phyloP scores from a whole-genome alignment of 2,888 invertebrate species.

The Drosophila fulvimacula region DNA sequence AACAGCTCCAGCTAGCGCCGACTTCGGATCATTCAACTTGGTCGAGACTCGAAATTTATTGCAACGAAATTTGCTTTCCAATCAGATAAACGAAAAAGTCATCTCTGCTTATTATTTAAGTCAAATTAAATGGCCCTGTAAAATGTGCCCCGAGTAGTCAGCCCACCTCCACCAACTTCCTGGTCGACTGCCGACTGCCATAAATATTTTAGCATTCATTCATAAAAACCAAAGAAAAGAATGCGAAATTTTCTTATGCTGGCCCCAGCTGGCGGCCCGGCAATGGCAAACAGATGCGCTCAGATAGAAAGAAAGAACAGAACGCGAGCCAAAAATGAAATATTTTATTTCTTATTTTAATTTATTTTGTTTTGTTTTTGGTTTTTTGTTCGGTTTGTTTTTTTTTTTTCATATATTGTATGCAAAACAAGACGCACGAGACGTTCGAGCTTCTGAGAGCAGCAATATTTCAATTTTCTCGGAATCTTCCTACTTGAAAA shows the following conservation, averaged over 20 bases:
- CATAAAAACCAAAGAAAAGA: conserved; percentile 59
- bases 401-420: conserved; percentile 44
- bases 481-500: conserved; percentile 26
- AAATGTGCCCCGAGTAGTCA: conserved; percentile 19
- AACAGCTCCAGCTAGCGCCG: not conserved
- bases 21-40: conserved; percentile 63
- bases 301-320: conserved; percentile 42
- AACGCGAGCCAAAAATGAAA: conserved; percentile 58
- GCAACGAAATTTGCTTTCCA: conserved; percentile 42
- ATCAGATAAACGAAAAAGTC: conserved; percentile 33
- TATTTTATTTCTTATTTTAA: conserved; percentile 44
- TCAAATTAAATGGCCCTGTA: conserved; percentile 67
- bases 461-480: conserved; percentile 47
- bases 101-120: conserved; percentile 71
- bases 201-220: conserved; percentile 72
- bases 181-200: conserved; percentile 23
- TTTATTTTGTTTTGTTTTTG: conserved; percentile 15
- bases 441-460: conserved; percentile 16
- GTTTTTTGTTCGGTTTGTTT: not conserved
- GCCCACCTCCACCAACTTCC: not conserved
- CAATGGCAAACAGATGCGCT: conserved; percentile 68
- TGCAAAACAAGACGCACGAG: conserved; percentile 49
- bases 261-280: conserved; percentile 54
- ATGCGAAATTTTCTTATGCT: conserved; percentile 52
- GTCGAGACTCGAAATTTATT: conserved; percentile 56